Percentiles rank a stretch among this genome's conserved stretches.
phyloP scores from a whole-genome alignment of 2,888 invertebrate species.

The Lepeophtheirus nordmannii region DNA sequence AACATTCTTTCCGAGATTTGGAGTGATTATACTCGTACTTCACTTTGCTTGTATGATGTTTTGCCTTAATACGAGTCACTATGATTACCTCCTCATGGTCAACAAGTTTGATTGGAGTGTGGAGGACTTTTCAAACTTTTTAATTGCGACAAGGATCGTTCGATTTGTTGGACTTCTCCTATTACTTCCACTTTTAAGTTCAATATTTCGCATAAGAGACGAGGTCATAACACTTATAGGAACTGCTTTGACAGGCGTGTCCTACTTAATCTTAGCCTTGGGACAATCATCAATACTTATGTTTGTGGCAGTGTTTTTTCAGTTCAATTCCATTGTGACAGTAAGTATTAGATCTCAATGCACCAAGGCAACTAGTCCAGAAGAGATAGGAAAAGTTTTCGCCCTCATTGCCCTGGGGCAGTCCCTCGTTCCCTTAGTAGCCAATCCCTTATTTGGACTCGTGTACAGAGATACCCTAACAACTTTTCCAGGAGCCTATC shows the following conservation, averaged over 20 bases:
- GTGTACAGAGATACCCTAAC: conserved; percentile 4
- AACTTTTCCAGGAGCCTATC: conserved; percentile 18
- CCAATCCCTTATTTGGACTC: conserved; percentile 17
- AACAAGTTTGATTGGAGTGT: conserved; percentile 16
- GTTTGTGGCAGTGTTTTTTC: conserved; percentile 9
- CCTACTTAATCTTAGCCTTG: conserved; percentile 14
- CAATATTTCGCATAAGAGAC: conserved; percentile 4
- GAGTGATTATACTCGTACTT: background rate
- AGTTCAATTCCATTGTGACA: conserved; percentile 23
- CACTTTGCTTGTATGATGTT: conserved; percentile 21
- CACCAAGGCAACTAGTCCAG: conserved; percentile 12
- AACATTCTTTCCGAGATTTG: background rate
- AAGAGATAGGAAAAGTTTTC: conserved; percentile 17
- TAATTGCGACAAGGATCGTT: conserved; percentile 13
- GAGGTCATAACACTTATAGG: conserved; percentile 3
- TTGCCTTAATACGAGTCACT: conserved; percentile 21
- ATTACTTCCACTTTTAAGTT: conserved; percentile 3
- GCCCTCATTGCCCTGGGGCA: conserved; percentile 21
- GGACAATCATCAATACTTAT: background rate
- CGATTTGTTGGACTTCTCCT: conserved; percentile 16
- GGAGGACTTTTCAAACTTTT: conserved; percentile 12
- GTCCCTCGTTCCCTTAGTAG: conserved; percentile 14
- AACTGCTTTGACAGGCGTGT: background rate
- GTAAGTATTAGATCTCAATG: conserved; percentile 21
- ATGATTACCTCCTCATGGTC: conserved; percentile 18